phyloP scores from a whole-genome alignment of 2,797 vertebrate genomes.

The Melanotaenia trifasciata region DNA sequence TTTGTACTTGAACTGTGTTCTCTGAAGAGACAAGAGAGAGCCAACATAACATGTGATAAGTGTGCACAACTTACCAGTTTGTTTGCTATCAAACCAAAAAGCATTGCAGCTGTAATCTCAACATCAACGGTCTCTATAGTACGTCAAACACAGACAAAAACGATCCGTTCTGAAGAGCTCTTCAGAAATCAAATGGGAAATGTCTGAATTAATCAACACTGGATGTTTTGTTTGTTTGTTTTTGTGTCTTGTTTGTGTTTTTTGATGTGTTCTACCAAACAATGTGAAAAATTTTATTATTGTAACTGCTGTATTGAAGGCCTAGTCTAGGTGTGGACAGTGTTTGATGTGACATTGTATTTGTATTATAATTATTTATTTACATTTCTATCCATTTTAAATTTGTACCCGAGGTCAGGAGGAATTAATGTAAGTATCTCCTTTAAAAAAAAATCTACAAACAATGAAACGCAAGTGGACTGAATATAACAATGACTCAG shows the following conservation, averaged over 20 bases:
- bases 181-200: slow-evolving; percentile 10
- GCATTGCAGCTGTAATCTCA: slow-evolving; percentile 21
- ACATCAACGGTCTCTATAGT: slow-evolving; percentile 4
- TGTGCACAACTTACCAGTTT: background rate
- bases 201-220: background rate
- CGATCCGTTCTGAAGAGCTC: slow-evolving; percentile 16
- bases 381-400: slow-evolving; percentile 1
- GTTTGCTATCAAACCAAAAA: slow-evolving; percentile 50
- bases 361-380: background rate
- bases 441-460: background rate
- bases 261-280: slow-evolving; percentile 30
- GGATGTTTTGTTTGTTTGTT: slow-evolving; percentile 23
- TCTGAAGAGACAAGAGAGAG: slow-evolving; percentile 27
- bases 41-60: slow-evolving; percentile 51
- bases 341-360: background rate
- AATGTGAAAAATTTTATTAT: slow-evolving; percentile 28
- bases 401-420: background rate
- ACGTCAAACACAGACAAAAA: background rate
- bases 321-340: slow-evolving; percentile 22
- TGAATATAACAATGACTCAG: background rate
- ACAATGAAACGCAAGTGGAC: too few species aligned
- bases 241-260: background rate
- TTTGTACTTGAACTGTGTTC: slow-evolving; percentile 30
- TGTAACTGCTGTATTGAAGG: slow-evolving; percentile 29
- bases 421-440: background rate